Evolutionary conservation across 2,797 vertebrate genomes (phyloP).

Genomic region (Oreonectes daqikongensis): DNA sequence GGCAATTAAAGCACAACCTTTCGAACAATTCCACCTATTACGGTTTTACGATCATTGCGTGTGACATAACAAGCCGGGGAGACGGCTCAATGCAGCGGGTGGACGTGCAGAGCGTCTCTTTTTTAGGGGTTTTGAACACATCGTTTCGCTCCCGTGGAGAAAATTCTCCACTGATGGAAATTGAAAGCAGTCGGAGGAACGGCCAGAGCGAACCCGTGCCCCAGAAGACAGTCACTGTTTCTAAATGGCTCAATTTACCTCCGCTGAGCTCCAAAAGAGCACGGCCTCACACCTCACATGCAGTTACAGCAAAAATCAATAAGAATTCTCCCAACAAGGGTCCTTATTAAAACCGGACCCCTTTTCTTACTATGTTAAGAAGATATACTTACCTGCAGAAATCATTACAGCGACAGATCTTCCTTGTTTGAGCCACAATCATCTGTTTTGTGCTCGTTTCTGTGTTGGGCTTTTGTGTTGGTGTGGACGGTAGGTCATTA

Average conservation of each 20-base stretch:
- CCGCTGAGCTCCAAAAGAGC: constrained; percentile 68
- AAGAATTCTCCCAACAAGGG: constrained; percentile 79
- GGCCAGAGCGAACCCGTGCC: constrained; percentile 63
- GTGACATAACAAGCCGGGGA: neutral
- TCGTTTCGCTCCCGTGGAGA: constrained; percentile 56
- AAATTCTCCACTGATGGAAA: constrained; percentile 76
- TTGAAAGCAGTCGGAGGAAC: constrained; percentile 67
- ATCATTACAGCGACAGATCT: constrained; percentile 70
- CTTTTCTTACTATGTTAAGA: constrained; percentile 67
- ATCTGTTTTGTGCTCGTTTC: constrained; percentile 67
- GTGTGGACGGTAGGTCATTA: constrained; percentile 61
- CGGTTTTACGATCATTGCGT: neutral
- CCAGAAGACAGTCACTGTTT: constrained; percentile 70
- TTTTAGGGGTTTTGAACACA: neutral
- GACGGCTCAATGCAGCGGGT: neutral
- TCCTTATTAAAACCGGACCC: constrained; percentile 76
- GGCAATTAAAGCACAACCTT: constrained; percentile 30
- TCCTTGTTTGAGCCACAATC: constrained; percentile 65
- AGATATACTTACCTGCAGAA: constrained; percentile 68
- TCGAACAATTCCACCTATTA: neutral
- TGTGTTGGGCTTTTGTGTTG: constrained; percentile 62
- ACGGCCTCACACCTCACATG: constrained; percentile 69
- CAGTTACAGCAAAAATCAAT: constrained; percentile 80
- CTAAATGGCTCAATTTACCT: constrained; percentile 82
- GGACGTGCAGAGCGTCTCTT: too few species aligned